Conservation (phyloP, 2,113 vertebrate species). For the Corythoichthys intestinalis region DNA sequence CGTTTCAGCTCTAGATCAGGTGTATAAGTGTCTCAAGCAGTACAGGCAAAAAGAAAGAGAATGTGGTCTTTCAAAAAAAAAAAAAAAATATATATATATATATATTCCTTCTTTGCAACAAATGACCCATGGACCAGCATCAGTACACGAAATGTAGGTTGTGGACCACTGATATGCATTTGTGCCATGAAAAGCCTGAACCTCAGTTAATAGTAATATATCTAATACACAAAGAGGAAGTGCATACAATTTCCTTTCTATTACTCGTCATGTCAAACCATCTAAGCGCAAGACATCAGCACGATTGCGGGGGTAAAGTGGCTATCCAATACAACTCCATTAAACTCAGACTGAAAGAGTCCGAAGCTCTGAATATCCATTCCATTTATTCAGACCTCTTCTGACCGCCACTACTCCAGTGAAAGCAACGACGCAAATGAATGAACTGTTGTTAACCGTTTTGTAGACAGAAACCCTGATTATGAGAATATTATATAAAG, state of each 20-base stretch:
- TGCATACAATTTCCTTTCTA: constrained; percentile 29
- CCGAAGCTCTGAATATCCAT: constrained; percentile 23
- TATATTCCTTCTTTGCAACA: no score
- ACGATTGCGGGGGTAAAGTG: constrained; percentile 8
- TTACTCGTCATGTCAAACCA: constrained; percentile 37
- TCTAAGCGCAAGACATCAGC: constrained; percentile 14
- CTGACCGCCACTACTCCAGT: constrained; percentile 28
- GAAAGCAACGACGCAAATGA: constrained; percentile 31
- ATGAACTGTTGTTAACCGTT: constrained; percentile 29
- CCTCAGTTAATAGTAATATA: constrained; percentile 41
- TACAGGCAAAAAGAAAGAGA: no score
- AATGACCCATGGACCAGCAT: no score
- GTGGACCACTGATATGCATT: constrained; percentile 27
- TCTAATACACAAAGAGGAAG: constrained; percentile 52
- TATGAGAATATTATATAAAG: constrained; percentile 24
- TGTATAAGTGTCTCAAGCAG: no score
- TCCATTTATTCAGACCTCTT: constrained; percentile 47
- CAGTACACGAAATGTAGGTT: no score
- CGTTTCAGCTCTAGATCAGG: no score
- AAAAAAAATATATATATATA: no score
- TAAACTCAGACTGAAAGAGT: constrained; percentile 30
- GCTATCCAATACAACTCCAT: constrained; percentile 28
- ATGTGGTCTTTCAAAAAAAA: no score
- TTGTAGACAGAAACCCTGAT: constrained; percentile 21
- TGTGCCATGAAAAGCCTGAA: constrained; percentile 39